phyloP scores from a whole-genome alignment of 1,140 invertebrate species.

The Nasonia vitripennis region DNA sequence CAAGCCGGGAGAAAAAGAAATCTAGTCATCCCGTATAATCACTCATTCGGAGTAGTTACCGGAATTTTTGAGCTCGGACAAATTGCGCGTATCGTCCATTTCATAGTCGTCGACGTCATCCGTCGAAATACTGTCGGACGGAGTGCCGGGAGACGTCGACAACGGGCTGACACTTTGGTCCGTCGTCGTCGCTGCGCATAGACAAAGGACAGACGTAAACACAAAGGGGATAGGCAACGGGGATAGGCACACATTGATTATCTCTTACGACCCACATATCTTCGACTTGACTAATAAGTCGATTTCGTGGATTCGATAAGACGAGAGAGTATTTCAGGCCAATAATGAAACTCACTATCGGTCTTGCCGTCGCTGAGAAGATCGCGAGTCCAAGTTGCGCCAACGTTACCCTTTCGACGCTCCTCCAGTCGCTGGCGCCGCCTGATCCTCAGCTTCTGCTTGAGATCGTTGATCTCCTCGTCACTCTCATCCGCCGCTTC shows the following conservation, averaged over 20 bases:
- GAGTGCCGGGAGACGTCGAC: slow-evolving; percentile 74
- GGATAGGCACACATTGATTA: background rate
- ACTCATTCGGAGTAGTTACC: slow-evolving; percentile 56
- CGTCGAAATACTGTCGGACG: slow-evolving; percentile 74
- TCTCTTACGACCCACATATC: background rate
- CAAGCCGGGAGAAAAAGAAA: background rate
- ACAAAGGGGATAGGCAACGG: background rate
- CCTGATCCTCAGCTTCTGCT: slow-evolving; percentile 80
- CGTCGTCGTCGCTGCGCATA: slow-evolving; percentile 71
- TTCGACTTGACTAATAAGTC: background rate
- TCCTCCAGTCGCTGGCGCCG: slow-evolving; percentile 76
- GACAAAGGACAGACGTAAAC: slow-evolving; percentile 35
- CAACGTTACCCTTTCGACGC: slow-evolving; percentile 61
- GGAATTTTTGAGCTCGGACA: slow-evolving; percentile 65
- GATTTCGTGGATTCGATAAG: background rate
- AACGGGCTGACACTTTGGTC: slow-evolving; percentile 76
- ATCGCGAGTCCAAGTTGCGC: slow-evolving; percentile 59
- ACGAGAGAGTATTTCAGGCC: background rate
- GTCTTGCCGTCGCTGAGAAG: slow-evolving; percentile 76
- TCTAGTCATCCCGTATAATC: background rate
- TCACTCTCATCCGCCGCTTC: slow-evolving; percentile 80
- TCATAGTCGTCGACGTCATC: slow-evolving; percentile 77
- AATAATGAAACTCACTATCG: slow-evolving; percentile 74
- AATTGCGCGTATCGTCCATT: slow-evolving; percentile 72
- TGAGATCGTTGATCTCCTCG: slow-evolving; percentile 81